Percentiles rank a stretch among this genome's conserved stretches.
Evolutionary conservation across 2,888 invertebrate species (phyloP).

Genomic region (Ephialtes manifestator): DNA sequence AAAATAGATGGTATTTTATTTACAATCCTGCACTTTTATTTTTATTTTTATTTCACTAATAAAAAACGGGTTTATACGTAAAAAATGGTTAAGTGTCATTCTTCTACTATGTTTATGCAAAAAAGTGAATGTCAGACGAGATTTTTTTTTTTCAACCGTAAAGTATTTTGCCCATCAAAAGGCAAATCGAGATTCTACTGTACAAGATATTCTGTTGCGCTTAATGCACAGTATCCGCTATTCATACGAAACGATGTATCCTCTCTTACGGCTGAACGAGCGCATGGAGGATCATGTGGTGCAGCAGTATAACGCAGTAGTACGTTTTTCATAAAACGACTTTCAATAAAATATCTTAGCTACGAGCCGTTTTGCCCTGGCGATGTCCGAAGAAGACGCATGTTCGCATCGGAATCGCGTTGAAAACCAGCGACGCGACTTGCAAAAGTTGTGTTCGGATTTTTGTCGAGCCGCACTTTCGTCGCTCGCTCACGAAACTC

Average conservation of each 20-base stretch:
- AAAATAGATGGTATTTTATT: too few species aligned
- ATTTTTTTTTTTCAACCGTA: too few species aligned
- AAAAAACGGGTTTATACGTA: too few species aligned
- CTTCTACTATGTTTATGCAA: too few species aligned
- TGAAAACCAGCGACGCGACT: constrained; percentile 1
- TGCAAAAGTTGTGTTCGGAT: neutral
- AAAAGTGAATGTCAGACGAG: too few species aligned
- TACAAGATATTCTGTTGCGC: neutral
- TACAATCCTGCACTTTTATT: too few species aligned
- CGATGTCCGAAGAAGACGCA: neutral
- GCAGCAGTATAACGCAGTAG: neutral
- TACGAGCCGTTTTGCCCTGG: constrained; percentile 21
- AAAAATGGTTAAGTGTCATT: too few species aligned
- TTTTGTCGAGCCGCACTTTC: constrained; percentile 2
- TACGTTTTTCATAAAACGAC: constrained; percentile 30
- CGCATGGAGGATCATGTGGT: neutral
- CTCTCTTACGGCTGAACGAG: neutral
- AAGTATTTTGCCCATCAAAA: neutral
- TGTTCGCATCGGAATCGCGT: constrained; percentile 19
- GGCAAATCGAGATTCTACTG: neutral
- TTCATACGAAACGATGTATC: neutral
- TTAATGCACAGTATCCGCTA: neutral
- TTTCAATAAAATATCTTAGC: constrained; percentile 63
- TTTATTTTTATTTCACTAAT: too few species aligned
- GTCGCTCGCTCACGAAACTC: neutral